These are phyloP conservation scores for Trilocha varians DNA, from an alignment of 2,888 invertebrate species.

Conservation along the genomic window DNA sequence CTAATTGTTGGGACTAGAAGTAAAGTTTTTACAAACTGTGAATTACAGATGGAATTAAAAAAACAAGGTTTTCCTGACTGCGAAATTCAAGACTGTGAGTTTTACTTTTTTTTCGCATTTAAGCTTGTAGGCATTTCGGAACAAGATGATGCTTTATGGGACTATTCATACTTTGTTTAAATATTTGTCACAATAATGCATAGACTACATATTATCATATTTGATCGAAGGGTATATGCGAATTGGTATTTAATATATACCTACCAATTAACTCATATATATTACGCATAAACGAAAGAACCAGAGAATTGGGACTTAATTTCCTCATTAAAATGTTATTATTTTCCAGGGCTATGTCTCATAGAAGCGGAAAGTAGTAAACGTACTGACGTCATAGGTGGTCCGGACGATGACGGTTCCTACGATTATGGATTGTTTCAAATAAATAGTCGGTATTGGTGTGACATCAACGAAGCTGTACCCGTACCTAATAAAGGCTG, in stretches of 20 bases:
- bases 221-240: no score
- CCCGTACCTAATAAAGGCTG: slow-evolving; percentile 45
- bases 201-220: no score
- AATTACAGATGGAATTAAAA: slow-evolving; percentile 28
- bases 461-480: slow-evolving; percentile 24
- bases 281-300: no score
- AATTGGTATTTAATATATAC: no score
- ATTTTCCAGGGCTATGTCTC: slow-evolving; percentile 60
- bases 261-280: no score
- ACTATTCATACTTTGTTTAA: no score
- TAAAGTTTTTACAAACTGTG: slow-evolving; percentile 30
- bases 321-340: no score
- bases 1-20: slow-evolving; percentile 1
- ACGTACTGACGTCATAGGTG: slow-evolving; percentile 56
- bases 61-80: slow-evolving; percentile 33
- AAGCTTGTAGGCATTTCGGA: no score
- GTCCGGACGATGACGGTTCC: slow-evolving; percentile 57
- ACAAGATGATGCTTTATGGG: no score
- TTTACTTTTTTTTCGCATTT: no score
- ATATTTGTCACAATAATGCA: no score
- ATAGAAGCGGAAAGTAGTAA: slow-evolving; percentile 62
- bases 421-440: slow-evolving; percentile 58
- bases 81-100: slow-evolving; percentile 40
- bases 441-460: slow-evolving; percentile 55
- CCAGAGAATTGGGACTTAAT: no score